Conservation (phyloP, 2,888 invertebrate genomes). For the Leptura quadrifasciata region DNA sequence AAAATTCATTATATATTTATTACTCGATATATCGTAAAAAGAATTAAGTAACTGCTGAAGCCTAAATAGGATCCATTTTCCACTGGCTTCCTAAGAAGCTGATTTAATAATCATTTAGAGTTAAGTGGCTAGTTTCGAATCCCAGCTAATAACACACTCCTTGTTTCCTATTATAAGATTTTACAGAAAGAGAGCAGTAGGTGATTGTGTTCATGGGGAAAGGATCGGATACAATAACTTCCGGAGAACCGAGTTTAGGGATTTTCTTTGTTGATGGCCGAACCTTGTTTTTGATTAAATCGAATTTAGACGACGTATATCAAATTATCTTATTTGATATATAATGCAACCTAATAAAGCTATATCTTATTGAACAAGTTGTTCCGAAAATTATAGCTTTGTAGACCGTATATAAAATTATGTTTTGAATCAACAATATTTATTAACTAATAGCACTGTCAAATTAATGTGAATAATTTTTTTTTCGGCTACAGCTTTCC, state of each 20-base stretch:
- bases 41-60: neutral
- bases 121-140: neutral
- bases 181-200: neutral
- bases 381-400: neutral
- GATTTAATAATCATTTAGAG: neutral
- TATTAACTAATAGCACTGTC: too few relatives aligned
- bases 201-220: neutral
- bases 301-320: neutral
- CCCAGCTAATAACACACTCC: neutral
- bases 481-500: too few relatives aligned
- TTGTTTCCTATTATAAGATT: slow-evolving; percentile 3
- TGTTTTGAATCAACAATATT: neutral
- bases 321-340: slow-evolving; percentile 2
- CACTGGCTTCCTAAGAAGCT: neutral
- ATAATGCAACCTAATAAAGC: neutral
- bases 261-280: neutral
- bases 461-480: too few relatives aligned
- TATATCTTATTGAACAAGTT: neutral
- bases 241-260: neutral
- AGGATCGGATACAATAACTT: neutral
- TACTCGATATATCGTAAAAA: neutral
- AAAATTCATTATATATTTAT: too few relatives aligned
- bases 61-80: neutral
- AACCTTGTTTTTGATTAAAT: slow-evolving; percentile 7
- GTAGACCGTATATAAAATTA: neutral